Evolutionary conservation across 2,888 invertebrate species (phyloP), one percentile per base, ranked within the genome.

Genomic region (Hydrotaea cyrtoneurina): DNA sequence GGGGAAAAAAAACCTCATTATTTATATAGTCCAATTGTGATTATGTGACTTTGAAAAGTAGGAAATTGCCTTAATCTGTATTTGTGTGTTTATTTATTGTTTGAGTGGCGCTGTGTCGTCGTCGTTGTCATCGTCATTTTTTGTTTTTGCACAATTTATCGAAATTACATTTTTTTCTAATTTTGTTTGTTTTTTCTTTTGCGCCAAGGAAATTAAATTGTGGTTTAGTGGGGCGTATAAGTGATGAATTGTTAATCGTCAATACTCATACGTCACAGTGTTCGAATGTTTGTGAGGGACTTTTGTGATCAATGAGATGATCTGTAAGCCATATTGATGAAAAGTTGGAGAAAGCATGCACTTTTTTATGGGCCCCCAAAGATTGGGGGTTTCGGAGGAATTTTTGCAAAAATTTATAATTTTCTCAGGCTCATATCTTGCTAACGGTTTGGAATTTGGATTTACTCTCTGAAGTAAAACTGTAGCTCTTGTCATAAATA

Each of bases 211-310:
- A 66, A 39, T 66, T 66, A 21, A 17, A 66, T 39, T 64, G 17
- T 10, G n/a, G 23, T 64, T 19, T 43, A 66, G 39, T 66, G n/a
- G 46, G 46, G 46, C 46, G 50, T 71, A 72, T 80, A 57, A 46
- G 26, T 55, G 31, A 43, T 50, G 0, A 21, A 55, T 36, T 36
- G 36, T 8, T n/a, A 4, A 71, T 19, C 21, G 31, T n/a, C 10
- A 77, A 73, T 62, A 62, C 72, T 72, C 72, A 72, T 50, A 82
- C 59, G 78, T 50, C 23, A 13, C 19, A 10, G 19, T 2, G 31
- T 59, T 15, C n/a, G 19, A 31, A 31, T 4, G 15, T 10, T 23
- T 39, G 46, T 50, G 50, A n/a, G 13, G 10, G 39, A 31, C 31
- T 31, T n/a, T n/a, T n/a, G n/a, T n/a, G n/a, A n/a, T n/a, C n/a